Percentiles rank a stretch among this genome's conserved stretches.
Evolutionary conservation across 2,888 invertebrate species (phyloP).

Genomic region (Bellardia bayeri): DNA sequence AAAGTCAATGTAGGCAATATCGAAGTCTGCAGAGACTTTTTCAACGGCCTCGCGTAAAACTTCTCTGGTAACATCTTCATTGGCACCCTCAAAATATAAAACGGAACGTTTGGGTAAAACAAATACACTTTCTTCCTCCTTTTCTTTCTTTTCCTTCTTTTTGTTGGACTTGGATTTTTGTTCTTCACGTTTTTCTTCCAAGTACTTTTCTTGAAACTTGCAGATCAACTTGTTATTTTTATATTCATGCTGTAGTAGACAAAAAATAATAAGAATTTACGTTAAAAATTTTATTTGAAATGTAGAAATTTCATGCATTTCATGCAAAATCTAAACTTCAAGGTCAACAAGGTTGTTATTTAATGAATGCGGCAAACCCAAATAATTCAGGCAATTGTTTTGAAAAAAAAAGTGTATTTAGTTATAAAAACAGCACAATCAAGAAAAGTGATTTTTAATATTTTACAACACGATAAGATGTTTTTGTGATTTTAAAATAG

Average conservation of each 20-base stretch:
- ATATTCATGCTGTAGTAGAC: slow-evolving; percentile 86
- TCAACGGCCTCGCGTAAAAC: slow-evolving; percentile 89
- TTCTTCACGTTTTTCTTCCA: slow-evolving; percentile 88
- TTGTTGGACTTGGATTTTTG: slow-evolving; percentile 86
- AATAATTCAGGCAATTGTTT: no score
- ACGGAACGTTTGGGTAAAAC: slow-evolving; percentile 90
- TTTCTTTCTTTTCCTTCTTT: slow-evolving; percentile 83
- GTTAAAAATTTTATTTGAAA: no score
- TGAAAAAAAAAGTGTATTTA: no score
- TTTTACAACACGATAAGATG: no score
- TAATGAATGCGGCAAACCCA: no score
- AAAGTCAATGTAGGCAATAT: slow-evolving; percentile 91
- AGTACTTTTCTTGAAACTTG: slow-evolving; percentile 89
- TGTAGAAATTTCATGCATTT: no score
- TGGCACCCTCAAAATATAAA: slow-evolving; percentile 88
- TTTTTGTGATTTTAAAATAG: no score
- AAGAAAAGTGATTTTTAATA: no score
- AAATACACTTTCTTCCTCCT: slow-evolving; percentile 80
- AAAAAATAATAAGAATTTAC: not conserved
- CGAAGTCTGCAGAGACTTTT: slow-evolving; percentile 77
- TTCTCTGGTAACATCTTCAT: slow-evolving; percentile 88
- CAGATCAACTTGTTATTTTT: slow-evolving; percentile 87
- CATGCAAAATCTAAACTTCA: no score
- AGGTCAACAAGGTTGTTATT: no score
- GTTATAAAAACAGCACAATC: no score